Conservation (phyloP, 2,888 invertebrate genomes). For the Drosophila lutescens region DNA sequence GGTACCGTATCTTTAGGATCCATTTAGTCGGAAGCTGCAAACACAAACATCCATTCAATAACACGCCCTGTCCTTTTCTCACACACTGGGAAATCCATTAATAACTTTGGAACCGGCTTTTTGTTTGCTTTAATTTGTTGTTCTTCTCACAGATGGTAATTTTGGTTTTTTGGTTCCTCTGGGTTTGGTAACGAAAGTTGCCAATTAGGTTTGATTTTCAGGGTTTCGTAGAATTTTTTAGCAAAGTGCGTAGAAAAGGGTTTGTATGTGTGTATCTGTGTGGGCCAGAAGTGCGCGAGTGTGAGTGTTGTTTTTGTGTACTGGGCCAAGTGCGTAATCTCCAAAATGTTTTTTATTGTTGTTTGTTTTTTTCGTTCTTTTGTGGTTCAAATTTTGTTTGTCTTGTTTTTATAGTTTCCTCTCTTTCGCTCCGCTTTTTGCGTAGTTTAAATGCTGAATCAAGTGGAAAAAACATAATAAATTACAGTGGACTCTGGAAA, state of each 20-base stretch:
- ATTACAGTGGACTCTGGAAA: conserved; percentile 11
- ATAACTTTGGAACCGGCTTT: conserved; percentile 71
- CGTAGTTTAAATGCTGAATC: conserved; percentile 59
- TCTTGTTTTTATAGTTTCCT: conserved; percentile 54
- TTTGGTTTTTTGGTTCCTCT: conserved; percentile 34
- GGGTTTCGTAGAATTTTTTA: conserved; percentile 29
- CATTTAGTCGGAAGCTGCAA: conserved; percentile 23
- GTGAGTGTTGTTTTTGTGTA: conserved; percentile 27
- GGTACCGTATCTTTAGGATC: not conserved
- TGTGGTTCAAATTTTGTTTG: conserved; percentile 33
- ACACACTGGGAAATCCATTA: not conserved
- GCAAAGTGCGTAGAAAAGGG: conserved; percentile 68
- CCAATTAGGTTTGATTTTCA: conserved; percentile 59
- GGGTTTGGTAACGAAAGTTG: conserved; percentile 66
- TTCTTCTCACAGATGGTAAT: conserved; percentile 38
- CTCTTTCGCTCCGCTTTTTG: conserved; percentile 52
- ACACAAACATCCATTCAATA: conserved; percentile 20
- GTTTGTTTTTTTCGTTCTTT: conserved; percentile 30
- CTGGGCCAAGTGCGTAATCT: conserved; percentile 60
- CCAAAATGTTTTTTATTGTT: conserved; percentile 43
- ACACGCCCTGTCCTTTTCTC: not conserved
- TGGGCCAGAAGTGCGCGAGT: conserved; percentile 9
- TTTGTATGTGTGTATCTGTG: conserved; percentile 5
- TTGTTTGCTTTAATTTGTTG: conserved; percentile 72
- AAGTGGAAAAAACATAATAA: conserved; percentile 21